Base-by-base conservation (phyloP, 2,113 vertebrate genomes). In the Elephas maximus region DNA sequence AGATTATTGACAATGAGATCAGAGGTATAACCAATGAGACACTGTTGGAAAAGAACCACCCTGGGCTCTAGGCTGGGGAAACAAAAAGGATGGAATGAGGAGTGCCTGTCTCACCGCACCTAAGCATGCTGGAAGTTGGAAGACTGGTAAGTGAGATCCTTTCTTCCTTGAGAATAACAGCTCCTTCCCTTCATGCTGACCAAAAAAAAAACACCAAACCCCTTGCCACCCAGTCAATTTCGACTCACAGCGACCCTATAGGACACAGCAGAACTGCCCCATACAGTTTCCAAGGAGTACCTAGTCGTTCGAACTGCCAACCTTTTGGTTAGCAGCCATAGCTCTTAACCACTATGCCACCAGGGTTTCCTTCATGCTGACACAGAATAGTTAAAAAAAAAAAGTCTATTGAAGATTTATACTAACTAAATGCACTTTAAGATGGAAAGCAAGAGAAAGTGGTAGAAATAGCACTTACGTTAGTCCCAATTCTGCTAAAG, bases 141-240 rank as follows among this genome's bases (percentile, higher is more conserved):
- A 93, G 23, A 37, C 81, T 96, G 14, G 20, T 69, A 85, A 97
- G 82, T 24, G 71, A 79, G 67, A 26, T 65, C 48, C 67, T 37
- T 45, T 94, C 90, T 94, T 37, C 60, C 28, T 17, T 82, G 26
- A 63, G 84, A 85, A 78, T 30, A 87, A 15, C 33, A 90, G 45
- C 12, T 93, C 24, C 51, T 91, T 86, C 44, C 33, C 41, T 82
- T 88, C 65, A 17, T 48, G 8, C 57, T 78, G 44, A 91, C 14
- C 37, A 37, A 37, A 37, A 37, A 37, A 37, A 37, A 37, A 37
- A 37, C 37, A 37, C 37, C 37, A 37, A 37, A 37, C 37, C 37
- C 37, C 37, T 37, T 37, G 37, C 37, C 37, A 37, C 37, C 37
- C 37, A 37, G 37, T 37, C 37, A 37, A 37, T 37, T 37, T 37